phyloP scores from a whole-genome alignment of 2,888 invertebrate genomes.

The Allacma fusca region DNA sequence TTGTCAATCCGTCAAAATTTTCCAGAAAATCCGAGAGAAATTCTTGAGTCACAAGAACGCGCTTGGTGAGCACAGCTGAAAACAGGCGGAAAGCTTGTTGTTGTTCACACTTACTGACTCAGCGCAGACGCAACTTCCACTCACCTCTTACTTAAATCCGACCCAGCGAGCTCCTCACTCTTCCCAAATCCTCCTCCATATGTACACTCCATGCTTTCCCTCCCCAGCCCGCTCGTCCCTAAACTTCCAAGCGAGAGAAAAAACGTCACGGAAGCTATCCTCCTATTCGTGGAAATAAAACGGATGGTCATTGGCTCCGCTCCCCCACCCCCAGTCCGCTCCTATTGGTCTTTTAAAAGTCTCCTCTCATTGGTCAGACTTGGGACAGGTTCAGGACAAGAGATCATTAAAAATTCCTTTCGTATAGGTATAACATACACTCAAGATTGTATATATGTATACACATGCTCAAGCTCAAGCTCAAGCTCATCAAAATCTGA shows the following conservation, averaged over 20 bases:
- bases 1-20: conserved; percentile 12
- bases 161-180: background rate
- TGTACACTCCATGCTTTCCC: background rate
- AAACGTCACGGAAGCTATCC: background rate
- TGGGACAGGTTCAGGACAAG: too few species aligned
- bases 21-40: background rate
- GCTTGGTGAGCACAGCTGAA: background rate
- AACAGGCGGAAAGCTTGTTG: conserved; percentile 13
- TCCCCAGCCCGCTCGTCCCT: background rate
- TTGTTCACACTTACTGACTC: background rate
- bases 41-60: background rate
- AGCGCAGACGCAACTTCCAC: background rate
- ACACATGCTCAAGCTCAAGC: too few species aligned
- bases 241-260: background rate
- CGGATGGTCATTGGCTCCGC: background rate
- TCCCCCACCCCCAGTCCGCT: background rate
- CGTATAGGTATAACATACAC: too few species aligned
- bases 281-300: background rate
- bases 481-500: too few species aligned
- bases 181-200: background rate
- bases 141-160: too few species aligned
- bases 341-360: background rate
- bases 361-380: too few species aligned
- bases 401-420: background rate
- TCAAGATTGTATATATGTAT: too few species aligned